Evolutionary conservation across 2,888 invertebrate species (phyloP), one percentile per base, ranked within the genome.

Genomic region (Amblyteles armatorius): DNA sequence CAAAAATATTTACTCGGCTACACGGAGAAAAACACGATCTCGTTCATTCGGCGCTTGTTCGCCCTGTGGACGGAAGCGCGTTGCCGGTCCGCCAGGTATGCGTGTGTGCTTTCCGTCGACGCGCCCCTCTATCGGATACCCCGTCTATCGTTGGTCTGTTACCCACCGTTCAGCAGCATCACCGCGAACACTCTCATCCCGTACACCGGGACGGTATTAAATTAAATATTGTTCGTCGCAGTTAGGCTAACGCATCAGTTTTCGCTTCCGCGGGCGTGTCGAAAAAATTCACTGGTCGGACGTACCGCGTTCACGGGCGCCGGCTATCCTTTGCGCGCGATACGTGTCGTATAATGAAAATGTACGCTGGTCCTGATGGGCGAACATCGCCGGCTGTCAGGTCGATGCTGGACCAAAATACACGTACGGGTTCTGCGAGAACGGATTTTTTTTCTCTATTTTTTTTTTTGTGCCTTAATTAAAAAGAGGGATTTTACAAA

Each of bases 151-250:
- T 68, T 19, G 55, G 29, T 44, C 67, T 29, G 44, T 79, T 44
- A 19, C 33, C 26, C 26, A 57, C 57, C 48, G 71, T 63, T 63
- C 55, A 55, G 22, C 80, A 73, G 33, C 69, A 50, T 44, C 26
- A 57, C 71, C 44, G 57, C 69, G 50, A 36, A 71, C 63, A 50
- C 48, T 60, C 52, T 72, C 72, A 22, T 72, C 72, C 33, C 48
- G 13, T 26, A 57, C 73, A 29, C 57, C 63, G 19, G 69, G 29
- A 48, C 50, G 79, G 79, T 63, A 72, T 83, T 74, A 65, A 79
- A 71, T 79, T 63, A 71, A 79, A 79, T 79, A 83, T 83, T 76
- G 71, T 55, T 71, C 29, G 48, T 29, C 63, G 82, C 63, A 48
- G 67, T 67, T 73, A 40, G 68, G 78, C 68, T 57, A 78, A 78